Base-by-base conservation (phyloP, 2,888 invertebrate species). In the Cephus spinipes region DNA sequence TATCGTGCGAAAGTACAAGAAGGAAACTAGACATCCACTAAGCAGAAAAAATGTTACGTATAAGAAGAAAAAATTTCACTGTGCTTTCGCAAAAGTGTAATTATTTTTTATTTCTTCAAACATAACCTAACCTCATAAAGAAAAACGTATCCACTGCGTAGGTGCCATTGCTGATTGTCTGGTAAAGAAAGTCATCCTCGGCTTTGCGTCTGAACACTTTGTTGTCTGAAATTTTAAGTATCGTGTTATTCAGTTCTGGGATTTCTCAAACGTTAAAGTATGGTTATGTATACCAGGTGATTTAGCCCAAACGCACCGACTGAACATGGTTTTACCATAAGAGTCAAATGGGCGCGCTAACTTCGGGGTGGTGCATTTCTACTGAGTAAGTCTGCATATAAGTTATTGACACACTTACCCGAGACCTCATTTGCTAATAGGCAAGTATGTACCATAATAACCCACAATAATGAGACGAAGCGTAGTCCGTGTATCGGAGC, bases 21-120 rank as follows among this genome's bases (percentile, higher is more conserved):
- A 93, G 0, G 96, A 95, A 69, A 96, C 95, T 80, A 96, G 92
- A 73, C 96, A 92, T 6, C 96, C 95, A 84, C 95, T 95, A 92
- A 84, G 93, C 55, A 55, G 23, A 23, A 93, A 82, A 80, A 81
- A 82, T 33, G 55, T 68, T 68, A 69, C 32, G 33, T 55, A 55
- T 55, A 55, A 40, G 23, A 40, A 40, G 40, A 23, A 23, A 2
- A 35, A 12, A 35, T 71, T 4, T 11, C 11, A 71, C 11, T 71
- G 15, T 74, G 15, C 23, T 40, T 74, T 23, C 9, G 23, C 23
- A 0, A 55, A 9, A 55, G 9, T 0, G 1, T 23, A 23, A 15
- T 55, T 23, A 55, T 23, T 55, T 55, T 23, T 23, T 40, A 23
- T 55, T 55, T 55, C 2, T 23, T 55, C 55, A 23, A 55, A 23